Evolutionary conservation across 1,140 invertebrate species (phyloP).

Genomic region (Trichogramma pretiosum): DNA sequence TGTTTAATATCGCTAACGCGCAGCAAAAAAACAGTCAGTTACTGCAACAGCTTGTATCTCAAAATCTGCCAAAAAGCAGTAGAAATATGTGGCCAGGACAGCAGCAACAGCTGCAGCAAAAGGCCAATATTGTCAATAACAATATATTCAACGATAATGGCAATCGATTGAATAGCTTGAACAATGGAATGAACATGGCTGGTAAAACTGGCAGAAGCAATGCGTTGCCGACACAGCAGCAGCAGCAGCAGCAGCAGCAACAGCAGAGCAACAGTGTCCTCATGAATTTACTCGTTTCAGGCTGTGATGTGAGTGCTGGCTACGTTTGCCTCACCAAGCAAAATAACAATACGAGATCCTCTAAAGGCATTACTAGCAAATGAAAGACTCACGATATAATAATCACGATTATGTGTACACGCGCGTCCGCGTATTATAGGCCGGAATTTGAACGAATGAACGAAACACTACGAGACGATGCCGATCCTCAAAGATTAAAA

Average conservation of each 20-base stretch:
- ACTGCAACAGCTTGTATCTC: conserved; percentile 46
- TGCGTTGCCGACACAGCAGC: conserved; percentile 13
- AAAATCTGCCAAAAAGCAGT: conserved; percentile 30
- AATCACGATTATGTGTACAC: too few species aligned
- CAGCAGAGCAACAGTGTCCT: conserved; percentile 65
- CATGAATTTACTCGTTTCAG: conserved; percentile 84
- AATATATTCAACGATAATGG: conserved; percentile 3
- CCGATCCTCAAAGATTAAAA: too few species aligned
- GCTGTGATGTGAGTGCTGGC: conserved; percentile 82
- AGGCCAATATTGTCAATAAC: conserved; percentile 9
- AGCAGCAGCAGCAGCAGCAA: conserved; percentile 11
- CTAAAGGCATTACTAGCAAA: conserved; percentile 36
- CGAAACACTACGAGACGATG: too few species aligned
- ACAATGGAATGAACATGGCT: conserved; percentile 7
- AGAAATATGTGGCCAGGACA: conserved; percentile 19
- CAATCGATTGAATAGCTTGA: conserved; percentile 6
- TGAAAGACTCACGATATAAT: conserved; percentile 26
- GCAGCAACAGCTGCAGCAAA: conserved; percentile 9
- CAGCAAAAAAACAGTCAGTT: conserved; percentile 33
- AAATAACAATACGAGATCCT: conserved; percentile 26
- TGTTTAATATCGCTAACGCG: too few species aligned
- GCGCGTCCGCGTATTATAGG: too few species aligned
- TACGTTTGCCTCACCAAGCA: conserved; percentile 73
- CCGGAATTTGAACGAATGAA: too few species aligned
- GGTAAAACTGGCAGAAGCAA: not conserved